A percentile compares a stretch with the other conserved stretches of the same genome.
Conservation (phyloP, 2,888 invertebrate species). For the Drosophila mimica region DNA sequence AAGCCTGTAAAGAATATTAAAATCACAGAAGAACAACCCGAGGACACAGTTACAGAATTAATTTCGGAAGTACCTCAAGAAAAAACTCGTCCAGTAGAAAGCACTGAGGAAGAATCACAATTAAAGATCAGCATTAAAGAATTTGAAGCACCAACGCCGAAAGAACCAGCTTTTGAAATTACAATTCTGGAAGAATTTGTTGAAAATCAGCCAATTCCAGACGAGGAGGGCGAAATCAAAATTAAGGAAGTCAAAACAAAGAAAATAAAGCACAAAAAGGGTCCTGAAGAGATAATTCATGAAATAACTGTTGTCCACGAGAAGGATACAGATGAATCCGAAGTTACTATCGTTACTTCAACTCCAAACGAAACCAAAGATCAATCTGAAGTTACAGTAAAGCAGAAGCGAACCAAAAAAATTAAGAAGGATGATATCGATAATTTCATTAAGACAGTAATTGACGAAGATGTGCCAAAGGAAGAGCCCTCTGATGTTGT, state of each 20-base stretch:
- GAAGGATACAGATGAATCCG: slow-evolving; percentile 83
- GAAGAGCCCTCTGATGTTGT: slow-evolving; percentile 76
- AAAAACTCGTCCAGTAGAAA: slow-evolving; percentile 25
- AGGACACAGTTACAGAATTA: slow-evolving; percentile 58
- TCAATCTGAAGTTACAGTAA: slow-evolving; percentile 45
- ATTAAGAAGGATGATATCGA: slow-evolving; percentile 77
- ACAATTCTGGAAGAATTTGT: slow-evolving; percentile 76
- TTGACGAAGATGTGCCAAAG: slow-evolving; percentile 78
- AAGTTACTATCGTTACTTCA: slow-evolving; percentile 80
- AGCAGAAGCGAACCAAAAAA: slow-evolving; percentile 73
- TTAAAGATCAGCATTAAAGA: slow-evolving; percentile 58
- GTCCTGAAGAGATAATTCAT: slow-evolving; percentile 84
- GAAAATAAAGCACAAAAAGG: slow-evolving; percentile 83
- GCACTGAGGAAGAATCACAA: slow-evolving; percentile 35
- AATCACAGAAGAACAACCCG: slow-evolving; percentile 50
- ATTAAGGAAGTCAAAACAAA: slow-evolving; percentile 83
- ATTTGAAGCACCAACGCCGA: slow-evolving; percentile 48
- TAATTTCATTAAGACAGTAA: slow-evolving; percentile 73
- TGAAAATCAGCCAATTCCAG: slow-evolving; percentile 75
- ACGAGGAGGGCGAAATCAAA: slow-evolving; percentile 81
- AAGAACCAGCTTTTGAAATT: slow-evolving; percentile 60
- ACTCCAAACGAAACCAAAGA: slow-evolving; percentile 47
- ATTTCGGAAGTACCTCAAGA: slow-evolving; percentile 31
- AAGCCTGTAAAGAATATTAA: slow-evolving; percentile 54
- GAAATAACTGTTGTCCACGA: slow-evolving; percentile 85